Evolutionary conservation across 2,113 vertebrate species (phyloP).

Genomic region (Monarcha castaneiventris): DNA sequence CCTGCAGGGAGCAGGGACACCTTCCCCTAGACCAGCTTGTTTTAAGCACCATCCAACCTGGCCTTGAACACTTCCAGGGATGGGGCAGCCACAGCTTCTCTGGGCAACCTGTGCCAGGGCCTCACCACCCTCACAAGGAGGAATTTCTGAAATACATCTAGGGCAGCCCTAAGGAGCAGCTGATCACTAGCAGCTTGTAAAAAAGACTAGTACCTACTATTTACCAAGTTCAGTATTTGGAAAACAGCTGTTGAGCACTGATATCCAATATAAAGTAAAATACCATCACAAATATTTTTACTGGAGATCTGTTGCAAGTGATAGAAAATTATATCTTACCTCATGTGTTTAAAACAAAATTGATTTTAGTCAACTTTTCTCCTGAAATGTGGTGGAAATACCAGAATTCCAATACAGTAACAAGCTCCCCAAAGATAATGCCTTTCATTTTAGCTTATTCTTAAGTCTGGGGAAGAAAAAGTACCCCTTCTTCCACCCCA

Average conservation of each 20-base stretch:
- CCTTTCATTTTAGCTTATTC: not conserved
- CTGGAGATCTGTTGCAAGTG: not conserved
- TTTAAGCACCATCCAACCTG: accelerated
- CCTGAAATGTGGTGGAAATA: not conserved
- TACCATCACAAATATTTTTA: not conserved
- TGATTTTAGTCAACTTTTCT: not conserved
- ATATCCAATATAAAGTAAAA: not conserved
- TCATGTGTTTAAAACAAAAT: not conserved
- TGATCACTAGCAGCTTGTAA: not conserved
- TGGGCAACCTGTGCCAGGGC: not conserved
- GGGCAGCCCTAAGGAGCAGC: not conserved
- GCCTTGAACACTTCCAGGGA: not conserved
- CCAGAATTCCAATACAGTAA: not conserved
- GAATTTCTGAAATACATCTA: not conserved
- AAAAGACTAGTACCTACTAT: not conserved
- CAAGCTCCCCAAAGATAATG: not conserved
- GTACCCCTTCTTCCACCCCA: not conserved
- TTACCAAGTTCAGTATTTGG: not conserved
- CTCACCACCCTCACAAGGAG: not conserved
- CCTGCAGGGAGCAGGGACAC: not conserved
- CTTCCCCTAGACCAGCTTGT: not conserved
- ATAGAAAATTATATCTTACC: not conserved
- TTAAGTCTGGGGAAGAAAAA: not conserved
- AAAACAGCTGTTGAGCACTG: not conserved
- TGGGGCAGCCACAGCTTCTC: not conserved